phyloP scores from a whole-genome alignment of 2,113 vertebrate genomes.

The Eupsittula cactorum region DNA sequence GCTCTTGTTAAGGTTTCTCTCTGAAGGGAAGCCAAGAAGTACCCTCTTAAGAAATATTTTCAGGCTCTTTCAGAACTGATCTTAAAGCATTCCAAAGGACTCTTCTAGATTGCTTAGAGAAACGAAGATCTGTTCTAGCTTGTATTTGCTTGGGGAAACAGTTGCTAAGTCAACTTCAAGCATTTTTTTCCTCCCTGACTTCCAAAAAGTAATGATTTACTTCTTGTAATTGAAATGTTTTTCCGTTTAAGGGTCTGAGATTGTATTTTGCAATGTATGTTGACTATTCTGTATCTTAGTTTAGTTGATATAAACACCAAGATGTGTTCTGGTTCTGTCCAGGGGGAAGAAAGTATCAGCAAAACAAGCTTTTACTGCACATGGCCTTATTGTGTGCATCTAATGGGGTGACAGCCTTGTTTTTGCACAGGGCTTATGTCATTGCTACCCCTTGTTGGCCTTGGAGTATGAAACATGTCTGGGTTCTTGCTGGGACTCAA shows the following conservation, averaged over 20 bases:
- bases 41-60: not conserved
- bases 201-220: not conserved
- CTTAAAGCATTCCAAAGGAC: not conserved
- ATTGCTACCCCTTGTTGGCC: not conserved
- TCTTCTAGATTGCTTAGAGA: not conserved
- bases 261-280: not conserved
- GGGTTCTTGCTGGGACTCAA: not conserved
- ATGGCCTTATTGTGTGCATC: not conserved
- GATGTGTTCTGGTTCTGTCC: not conserved
- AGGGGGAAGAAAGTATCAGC: not conserved
- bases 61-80: not conserved
- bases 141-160: constrained; percentile 17
- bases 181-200: not conserved
- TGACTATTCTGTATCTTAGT: not conserved
- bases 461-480: not conserved
- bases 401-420: not conserved
- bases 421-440: not conserved
- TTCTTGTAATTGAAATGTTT: not conserved
- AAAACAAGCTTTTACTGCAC: accelerated
- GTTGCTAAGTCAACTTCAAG: not conserved
- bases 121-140: not conserved
- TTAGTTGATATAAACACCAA: not conserved
- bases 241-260: not conserved
- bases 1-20: not conserved
- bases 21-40: not conserved